Percentiles rank a stretch among this genome's conserved stretches.
Conservation (phyloP, 1,140 invertebrate genomes). For the Drosophila micromelanica region DNA sequence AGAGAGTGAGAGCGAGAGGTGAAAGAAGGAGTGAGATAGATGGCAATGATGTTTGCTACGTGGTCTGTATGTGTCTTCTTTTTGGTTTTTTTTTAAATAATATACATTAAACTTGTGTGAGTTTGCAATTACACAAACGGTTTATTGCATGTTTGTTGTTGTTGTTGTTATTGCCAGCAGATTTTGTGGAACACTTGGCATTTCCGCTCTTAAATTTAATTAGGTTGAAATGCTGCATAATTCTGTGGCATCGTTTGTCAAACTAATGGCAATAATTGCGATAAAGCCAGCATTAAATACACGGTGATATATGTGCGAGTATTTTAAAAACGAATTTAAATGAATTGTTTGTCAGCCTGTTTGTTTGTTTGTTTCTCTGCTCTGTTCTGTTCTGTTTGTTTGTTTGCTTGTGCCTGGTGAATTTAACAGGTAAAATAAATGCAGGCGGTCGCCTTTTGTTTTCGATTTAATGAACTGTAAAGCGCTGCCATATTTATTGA, state of each 20-base stretch:
- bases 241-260: constrained; percentile 50
- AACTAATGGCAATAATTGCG: constrained; percentile 81
- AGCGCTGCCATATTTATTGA: constrained; percentile 78
- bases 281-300: constrained; percentile 78
- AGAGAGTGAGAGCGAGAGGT: not conserved
- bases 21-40: not conserved
- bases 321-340: constrained; percentile 79
- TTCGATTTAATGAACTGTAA: constrained; percentile 82
- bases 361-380: constrained; percentile 5
- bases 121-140: not conserved
- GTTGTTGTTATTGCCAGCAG: constrained; percentile 3
- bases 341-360: constrained; percentile 59
- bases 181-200: constrained; percentile 34
- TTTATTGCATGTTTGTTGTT: constrained; percentile 39
- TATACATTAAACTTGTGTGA: constrained; percentile 11
- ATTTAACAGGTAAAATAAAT: constrained; percentile 61
- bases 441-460: constrained; percentile 68
- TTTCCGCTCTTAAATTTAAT: constrained; percentile 74
- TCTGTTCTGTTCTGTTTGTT: not conserved
- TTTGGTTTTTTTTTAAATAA: constrained; percentile 1
- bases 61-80: constrained; percentile 14
- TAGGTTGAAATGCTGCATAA: constrained; percentile 65
- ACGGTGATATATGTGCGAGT: constrained; percentile 44
- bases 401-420: constrained; percentile 21
- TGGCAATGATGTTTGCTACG: constrained; percentile 17